Percentiles rank a stretch among this genome's conserved stretches.
These are phyloP conservation scores for Dermolepida albohirtum DNA, from an alignment of 2,888 invertebrate species.

Conservation along the genomic window DNA sequence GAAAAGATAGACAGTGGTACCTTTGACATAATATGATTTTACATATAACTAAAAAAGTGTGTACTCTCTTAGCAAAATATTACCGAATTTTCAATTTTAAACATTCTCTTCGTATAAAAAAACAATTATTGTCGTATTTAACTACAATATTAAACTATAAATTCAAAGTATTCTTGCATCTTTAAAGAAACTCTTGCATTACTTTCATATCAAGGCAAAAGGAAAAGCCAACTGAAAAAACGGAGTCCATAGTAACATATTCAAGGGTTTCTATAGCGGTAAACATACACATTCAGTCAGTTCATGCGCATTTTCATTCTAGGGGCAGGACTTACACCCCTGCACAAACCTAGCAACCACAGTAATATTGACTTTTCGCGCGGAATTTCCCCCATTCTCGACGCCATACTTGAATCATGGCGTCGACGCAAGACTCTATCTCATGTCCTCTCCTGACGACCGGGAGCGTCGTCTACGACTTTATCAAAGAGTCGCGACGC, in stretches of 20 bases:
- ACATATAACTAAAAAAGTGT: no score
- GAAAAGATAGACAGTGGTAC: no score
- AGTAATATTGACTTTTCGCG: slow-evolving; percentile 50
- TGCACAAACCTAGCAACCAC: slow-evolving; percentile 44
- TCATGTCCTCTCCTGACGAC: background rate
- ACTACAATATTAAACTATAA: no score
- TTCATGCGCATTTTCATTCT: slow-evolving; percentile 42
- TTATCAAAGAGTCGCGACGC: slow-evolving; percentile 33
- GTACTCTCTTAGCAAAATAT: no score
- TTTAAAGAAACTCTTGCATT: no score
- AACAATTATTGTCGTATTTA: no score
- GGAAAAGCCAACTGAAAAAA: no score
- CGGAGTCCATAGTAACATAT: background rate
- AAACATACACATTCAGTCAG: slow-evolving; percentile 21
- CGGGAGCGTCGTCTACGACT: slow-evolving; percentile 4
- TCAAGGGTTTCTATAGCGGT: slow-evolving; percentile 11
- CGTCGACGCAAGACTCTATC: slow-evolving; percentile 40
- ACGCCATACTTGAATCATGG: slow-evolving; percentile 51
- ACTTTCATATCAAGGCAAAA: no score
- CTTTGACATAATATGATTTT: no score
- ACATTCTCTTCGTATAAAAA: no score
- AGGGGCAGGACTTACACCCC: slow-evolving; percentile 48
- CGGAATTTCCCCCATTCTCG: slow-evolving; percentile 39
- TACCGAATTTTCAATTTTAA: no score
- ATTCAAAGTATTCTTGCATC: no score